These are phyloP conservation scores for Drosophila mayri DNA, from an alignment of 1,140 invertebrate genomes.

Conservation along the genomic window DNA sequence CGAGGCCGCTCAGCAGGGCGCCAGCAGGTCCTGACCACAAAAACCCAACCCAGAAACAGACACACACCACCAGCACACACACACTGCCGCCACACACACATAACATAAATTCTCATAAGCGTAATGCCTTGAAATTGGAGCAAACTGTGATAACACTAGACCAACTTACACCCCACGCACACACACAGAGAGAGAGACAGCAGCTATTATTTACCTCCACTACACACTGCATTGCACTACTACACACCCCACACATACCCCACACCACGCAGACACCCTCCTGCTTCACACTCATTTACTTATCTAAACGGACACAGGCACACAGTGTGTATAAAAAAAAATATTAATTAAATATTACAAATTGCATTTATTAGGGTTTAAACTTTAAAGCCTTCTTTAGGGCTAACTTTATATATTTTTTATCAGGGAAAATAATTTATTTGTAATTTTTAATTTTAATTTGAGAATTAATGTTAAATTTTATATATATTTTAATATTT, in stretches of 20 bases:
- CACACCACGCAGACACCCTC: neutral
- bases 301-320: conserved; percentile 36
- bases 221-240: conserved; percentile 18
- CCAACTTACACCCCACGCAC: conserved; percentile 26
- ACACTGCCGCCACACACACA: conserved; percentile 21
- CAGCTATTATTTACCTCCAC: conserved; percentile 24
- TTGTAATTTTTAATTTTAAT: neutral
- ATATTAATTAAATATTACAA: conserved; percentile 6
- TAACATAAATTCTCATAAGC: conserved; percentile 82
- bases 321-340: neutral
- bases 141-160: conserved; percentile 63
- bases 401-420: neutral
- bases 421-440: neutral
- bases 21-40: conserved; percentile 47
- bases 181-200: conserved; percentile 1
- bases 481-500: too few species aligned
- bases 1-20: conserved; percentile 47
- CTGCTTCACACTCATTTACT: conserved; percentile 22
- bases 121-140: conserved; percentile 81
- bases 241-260: neutral
- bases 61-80: conserved; percentile 1
- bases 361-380: too few species aligned
- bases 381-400: neutral
- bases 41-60: conserved; percentile 6
- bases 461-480: neutral